Evolutionary conservation across 1,140 invertebrate species (phyloP).

Genomic region (Oncopodura yosiiana): DNA sequence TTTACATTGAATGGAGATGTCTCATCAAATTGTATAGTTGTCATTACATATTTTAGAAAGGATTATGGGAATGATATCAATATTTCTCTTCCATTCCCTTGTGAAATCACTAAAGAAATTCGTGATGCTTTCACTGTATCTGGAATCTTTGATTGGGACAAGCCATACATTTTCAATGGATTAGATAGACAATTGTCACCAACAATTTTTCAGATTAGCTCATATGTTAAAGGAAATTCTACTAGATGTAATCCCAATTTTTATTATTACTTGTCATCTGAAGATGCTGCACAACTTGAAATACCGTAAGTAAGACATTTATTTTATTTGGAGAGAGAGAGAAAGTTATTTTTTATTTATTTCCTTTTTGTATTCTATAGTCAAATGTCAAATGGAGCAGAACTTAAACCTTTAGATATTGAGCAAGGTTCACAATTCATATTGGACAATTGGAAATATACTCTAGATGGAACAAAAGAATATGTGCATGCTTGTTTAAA

Average conservation of each 20-base stretch:
- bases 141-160: constrained; percentile 13
- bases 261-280: not conserved
- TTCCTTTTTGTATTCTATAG: not conserved
- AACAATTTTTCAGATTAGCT: constrained; percentile 9
- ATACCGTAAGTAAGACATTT: not conserved
- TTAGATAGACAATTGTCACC: not conserved
- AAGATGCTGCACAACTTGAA: not conserved
- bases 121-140: not conserved
- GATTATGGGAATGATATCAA: constrained; percentile 12
- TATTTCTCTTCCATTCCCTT: constrained; percentile 7
- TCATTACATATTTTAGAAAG: constrained; percentile 5
- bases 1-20: too few relatives aligned
- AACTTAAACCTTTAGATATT: constrained; percentile 4
- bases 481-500: constrained; percentile 3
- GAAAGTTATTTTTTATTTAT: not conserved
- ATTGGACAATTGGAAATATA: constrained; percentile 13
- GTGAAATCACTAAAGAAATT: not conserved
- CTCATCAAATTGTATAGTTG: too few relatives aligned
- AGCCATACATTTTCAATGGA: constrained; percentile 5
- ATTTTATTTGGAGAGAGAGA: not conserved
- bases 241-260: not conserved
- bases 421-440: not conserved
- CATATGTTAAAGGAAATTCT: constrained; percentile 5
- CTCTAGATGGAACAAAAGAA: not conserved
- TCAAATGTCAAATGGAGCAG: not conserved